Conservation (phyloP, 2,888 invertebrate species). For the Galerucella nymphaeae region DNA sequence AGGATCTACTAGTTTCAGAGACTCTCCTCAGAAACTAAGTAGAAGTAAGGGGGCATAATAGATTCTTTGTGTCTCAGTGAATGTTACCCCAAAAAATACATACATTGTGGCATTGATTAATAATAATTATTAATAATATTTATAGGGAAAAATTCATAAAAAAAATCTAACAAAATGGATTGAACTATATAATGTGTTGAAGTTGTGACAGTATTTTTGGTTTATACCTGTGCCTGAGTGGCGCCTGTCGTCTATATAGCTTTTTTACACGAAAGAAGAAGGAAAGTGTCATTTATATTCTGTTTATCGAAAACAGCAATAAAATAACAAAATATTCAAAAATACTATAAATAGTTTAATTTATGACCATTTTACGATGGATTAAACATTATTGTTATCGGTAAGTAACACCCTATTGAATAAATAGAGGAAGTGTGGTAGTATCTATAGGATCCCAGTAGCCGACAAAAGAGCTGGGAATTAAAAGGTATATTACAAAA, state of each 20-base stretch:
- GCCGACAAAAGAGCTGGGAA: neutral
- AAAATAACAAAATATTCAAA: neutral
- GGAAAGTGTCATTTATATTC: neutral
- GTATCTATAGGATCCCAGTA: neutral
- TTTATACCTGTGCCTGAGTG: neutral
- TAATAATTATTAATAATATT: too few species aligned
- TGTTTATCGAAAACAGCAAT: neutral
- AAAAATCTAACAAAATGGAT: neutral
- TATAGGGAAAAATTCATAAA: neutral
- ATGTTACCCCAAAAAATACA: too few species aligned
- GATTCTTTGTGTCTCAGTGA: too few species aligned
- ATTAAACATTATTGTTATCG: neutral
- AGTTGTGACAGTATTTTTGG: neutral
- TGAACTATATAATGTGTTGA: neutral
- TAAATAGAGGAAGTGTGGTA: slow-evolving; percentile 7
- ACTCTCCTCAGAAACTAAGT: too few species aligned
- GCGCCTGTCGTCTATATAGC: neutral
- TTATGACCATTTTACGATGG: neutral
- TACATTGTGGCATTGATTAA: too few species aligned
- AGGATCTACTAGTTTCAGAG: too few species aligned
- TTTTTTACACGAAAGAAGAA: neutral
- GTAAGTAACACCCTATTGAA: slow-evolving; percentile 16
- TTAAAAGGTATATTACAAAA: neutral
- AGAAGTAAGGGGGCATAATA: too few species aligned
- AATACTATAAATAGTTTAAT: slow-evolving; percentile 2